Evolutionary conservation across 1,140 invertebrate species (phyloP).

Genomic region (Ridgeia piscesae): DNA sequence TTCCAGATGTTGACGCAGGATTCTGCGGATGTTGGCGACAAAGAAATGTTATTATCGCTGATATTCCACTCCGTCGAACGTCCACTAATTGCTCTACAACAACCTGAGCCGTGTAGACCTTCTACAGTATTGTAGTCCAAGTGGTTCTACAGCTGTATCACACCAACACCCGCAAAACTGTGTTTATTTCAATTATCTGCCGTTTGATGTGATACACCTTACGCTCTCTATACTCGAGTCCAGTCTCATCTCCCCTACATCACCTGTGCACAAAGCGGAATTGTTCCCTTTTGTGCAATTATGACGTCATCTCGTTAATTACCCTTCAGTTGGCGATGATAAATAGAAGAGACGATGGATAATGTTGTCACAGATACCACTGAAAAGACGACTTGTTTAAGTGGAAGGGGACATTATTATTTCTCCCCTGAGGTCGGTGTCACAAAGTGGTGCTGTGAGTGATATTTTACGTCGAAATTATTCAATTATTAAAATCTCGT

Average conservation of each 20-base stretch:
- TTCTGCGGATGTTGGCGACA: too few species aligned
- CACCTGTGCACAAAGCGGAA: neutral
- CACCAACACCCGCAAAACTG: neutral
- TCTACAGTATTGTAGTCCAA: neutral
- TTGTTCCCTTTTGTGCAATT: neutral
- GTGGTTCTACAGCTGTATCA: neutral
- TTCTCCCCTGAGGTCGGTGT: neutral
- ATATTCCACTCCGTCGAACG: too few species aligned
- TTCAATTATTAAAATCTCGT: neutral
- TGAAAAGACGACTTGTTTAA: neutral
- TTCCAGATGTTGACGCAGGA: too few species aligned
- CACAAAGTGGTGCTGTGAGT: neutral
- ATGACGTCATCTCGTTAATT: neutral
- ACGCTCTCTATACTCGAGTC: neutral
- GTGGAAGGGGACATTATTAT: neutral
- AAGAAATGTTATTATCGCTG: too few species aligned
- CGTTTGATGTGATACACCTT: neutral
- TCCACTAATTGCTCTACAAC: neutral
- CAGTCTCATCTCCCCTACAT: too few species aligned
- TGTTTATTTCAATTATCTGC: neutral
- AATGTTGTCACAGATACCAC: neutral
- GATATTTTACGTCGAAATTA: neutral
- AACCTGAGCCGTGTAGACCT: neutral
- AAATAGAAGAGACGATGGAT: neutral
- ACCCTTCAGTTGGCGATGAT: neutral